Evolutionary conservation across 1,140 invertebrate species (phyloP), one percentile per base, ranked within the genome.

Genomic region (Sarcophaga peregrina): DNA sequence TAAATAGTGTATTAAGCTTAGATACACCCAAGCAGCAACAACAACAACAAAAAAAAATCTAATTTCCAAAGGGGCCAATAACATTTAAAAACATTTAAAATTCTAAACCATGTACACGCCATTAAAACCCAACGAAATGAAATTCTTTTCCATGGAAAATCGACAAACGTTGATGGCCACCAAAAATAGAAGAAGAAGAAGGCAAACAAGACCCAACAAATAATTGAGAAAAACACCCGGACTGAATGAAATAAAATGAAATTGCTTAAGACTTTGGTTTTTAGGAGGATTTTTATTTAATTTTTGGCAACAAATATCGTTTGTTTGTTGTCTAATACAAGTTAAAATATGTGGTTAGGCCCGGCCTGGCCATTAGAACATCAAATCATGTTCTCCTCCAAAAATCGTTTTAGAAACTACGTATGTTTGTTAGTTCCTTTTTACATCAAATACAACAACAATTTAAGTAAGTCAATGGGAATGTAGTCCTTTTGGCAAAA

Each of bases 51-150:
- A 72, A 25, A 3, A 72, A 25, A 20, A 20, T n/a, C 10, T 20
- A 20, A 20, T 17, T 10, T 25, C 10, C 0, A 72, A 17, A 25
- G 3, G 9, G 15, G 47, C 46, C 48, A 78, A 50, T 20, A 78
- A 78, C 75, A 9, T 52, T 17, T 78, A 78, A 37, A 78, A 50
- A 78, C 75, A 78, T 78, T 72, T 50, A 78, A 48, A 78, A 78
- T 50, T 50, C 47, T 50, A 78, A 78, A 78, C 48, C 75, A 50
- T 78, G 75, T 78, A 50, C 75, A 17, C 47, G 13, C 75, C 75
- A 78, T 78, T 78, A 78, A 78, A 78, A 78, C n/a, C 75, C 75
- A 78, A 9, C 20, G 25, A 78, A 78, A 78, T 78, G 75, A 52
- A 78, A 78, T 78, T 17, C 20, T 25, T 37, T 37, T 37, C 1